These are phyloP conservation scores for Ranitomeya variabilis DNA, from an alignment of 2,113 vertebrate genomes.

Conservation along the genomic window DNA sequence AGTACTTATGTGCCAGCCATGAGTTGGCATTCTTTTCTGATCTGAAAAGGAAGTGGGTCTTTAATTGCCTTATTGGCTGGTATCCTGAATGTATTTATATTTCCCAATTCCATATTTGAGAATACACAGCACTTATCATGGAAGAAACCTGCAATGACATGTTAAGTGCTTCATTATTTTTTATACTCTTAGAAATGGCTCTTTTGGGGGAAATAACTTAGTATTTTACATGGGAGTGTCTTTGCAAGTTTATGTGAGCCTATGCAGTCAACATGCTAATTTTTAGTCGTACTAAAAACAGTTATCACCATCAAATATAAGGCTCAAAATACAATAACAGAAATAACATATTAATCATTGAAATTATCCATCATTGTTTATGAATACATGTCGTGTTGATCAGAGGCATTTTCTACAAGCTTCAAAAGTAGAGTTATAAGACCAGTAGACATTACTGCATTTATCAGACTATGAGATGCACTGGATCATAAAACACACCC, in stretches of 20 bases:
- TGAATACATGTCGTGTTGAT: no score
- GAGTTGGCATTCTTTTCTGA: slow-evolving; percentile 5
- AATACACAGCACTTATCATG: slow-evolving; percentile 18
- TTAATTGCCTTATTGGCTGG: slow-evolving; percentile 50
- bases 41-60: background rate
- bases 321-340: no score
- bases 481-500: no score
- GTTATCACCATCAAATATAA: no score
- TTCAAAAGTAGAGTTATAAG: no score
- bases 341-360: no score
- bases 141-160: background rate
- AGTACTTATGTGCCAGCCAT: slow-evolving; percentile 21
- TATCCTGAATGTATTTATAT: slow-evolving; percentile 22
- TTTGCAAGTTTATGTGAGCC: background rate
- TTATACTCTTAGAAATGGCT: background rate
- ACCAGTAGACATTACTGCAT: no score
- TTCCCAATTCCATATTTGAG: background rate
- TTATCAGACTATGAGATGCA: no score
- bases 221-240: background rate
- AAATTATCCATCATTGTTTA: no score
- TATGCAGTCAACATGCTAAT: background rate
- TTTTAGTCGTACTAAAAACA: no score
- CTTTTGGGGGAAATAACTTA: background rate
- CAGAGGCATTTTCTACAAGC: no score
- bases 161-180: background rate